Evolutionary conservation across 2,113 vertebrate genomes (phyloP).

Genomic region (Clarias batrachus): DNA sequence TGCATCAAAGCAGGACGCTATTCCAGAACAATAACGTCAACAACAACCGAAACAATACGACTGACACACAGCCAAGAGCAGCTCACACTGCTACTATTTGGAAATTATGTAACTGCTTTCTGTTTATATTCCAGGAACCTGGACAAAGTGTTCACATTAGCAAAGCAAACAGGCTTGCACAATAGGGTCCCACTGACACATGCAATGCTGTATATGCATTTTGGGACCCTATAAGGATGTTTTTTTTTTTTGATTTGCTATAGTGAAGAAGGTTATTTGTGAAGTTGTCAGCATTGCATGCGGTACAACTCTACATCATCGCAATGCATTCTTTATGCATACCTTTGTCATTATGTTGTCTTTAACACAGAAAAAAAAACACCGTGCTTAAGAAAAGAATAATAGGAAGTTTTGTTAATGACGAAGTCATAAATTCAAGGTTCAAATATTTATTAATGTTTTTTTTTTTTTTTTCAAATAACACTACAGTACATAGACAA

Average conservation of each 20-base stretch:
- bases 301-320: background rate
- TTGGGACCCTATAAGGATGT: constrained; percentile 61
- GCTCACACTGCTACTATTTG: constrained; percentile 52
- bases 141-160: constrained; percentile 72
- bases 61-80: background rate
- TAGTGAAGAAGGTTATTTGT: background rate
- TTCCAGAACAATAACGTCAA: constrained; percentile 39
- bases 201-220: constrained; percentile 64
- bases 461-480: background rate
- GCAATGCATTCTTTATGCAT: background rate
- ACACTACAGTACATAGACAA: background rate
- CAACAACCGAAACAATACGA: constrained; percentile 42
- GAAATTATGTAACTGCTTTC: constrained; percentile 61
- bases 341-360: background rate
- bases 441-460: background rate
- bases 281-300: background rate
- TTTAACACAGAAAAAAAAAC: background rate
- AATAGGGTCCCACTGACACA: constrained; percentile 60
- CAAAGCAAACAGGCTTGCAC: constrained; percentile 74
- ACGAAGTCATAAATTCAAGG: background rate
- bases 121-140: constrained; percentile 60
- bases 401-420: background rate
- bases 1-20: constrained; percentile 24
- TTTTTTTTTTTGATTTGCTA: background rate
- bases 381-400: background rate